Base-by-base conservation (phyloP, 2,113 vertebrate species). In the Hydrochoerus hydrochaeris region DNA sequence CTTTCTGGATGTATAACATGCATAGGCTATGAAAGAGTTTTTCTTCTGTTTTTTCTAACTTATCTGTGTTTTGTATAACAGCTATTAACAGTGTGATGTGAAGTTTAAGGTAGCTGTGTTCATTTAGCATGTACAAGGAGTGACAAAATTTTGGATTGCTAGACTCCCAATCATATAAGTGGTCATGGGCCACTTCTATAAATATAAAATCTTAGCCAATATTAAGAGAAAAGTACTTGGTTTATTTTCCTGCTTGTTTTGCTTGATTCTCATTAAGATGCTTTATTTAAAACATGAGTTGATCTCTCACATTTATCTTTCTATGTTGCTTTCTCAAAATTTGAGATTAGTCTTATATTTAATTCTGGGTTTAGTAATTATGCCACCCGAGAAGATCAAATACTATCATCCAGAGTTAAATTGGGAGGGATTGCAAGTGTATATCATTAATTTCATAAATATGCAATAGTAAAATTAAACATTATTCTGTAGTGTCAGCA, bases 391-490 rank as follows among this genome's bases (percentile, higher is more conserved):
- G 90, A 92, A 97, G 98, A 98, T 98, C 98, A 98, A 98, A 98
- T 94, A 96, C 88, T 97, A 98, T 98, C 98, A 97, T 97, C 94
- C 90, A 95, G 95, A 98, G 95, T 97, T 97, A 97, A 98, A 97
- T 98, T 97, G 84, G 98, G 96, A 97, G 95, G 93, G 96, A 96
- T 96, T 95, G 97, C 96, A 97, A 98, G 98, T 97, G 98, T 95
- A 93, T 97, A 93, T 97, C 97, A 98, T 98, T 98, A 98, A 98
- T 98, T 98, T 97, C 96, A 98, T 98, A 98, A 98, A 98, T 98
- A 98, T 96, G 96, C 97, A 98, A 96, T 95, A 95, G 95, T 91
- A 92, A 98, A 98, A 98, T 98, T 95, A 98, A 98, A 95, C 97
- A 96, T 95, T 98, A 97, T 85, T 95, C 93, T 7, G 85, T 93